Base-by-base conservation (phyloP, 2,888 invertebrate species). In the Julus scandinavius region DNA sequence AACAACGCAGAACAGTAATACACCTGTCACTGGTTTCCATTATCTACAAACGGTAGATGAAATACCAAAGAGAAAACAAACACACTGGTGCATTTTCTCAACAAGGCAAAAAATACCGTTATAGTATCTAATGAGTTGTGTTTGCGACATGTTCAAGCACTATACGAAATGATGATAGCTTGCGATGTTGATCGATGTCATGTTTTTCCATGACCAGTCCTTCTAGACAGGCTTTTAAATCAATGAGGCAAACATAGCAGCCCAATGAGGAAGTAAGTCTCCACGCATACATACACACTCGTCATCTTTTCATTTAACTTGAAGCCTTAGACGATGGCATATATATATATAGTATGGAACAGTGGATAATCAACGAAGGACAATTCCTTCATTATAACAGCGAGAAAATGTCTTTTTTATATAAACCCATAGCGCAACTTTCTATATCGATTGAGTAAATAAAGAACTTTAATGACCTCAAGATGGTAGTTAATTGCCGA, bases 141-240 rank as follows among this genome's bases (percentile, higher is more conserved):
- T 58, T 17, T 15, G 58, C 58, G 58, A 58, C 58, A 58, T 58
- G 58, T 17, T 58, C 58, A 17, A 58, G 58, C 58, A 58, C 58
- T 58, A 58, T 15, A 58, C 58, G 58, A 58, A 58, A 58, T 58
- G 58, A 58, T 58, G 58, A 58, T 58, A 58, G 58, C 58, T 17
- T 2, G 17, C 58, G 58, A 58, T 58, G 58, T 58, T 58, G 58
- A 58, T 58, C 58, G 58, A 58, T 58, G 58, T 58, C 58, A 58
- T 58, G 58, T 58, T 58, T 29, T 50, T 58, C 58, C 58, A 58
- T 17, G 58, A 15, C 58, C 58, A 17, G 58, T 58, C 58, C 58
- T 58, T 58, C 58, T 17, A 17, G 58, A 58, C 58, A 58, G 58
- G 58, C 58, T 58, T 58, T 58, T 58, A 58, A 58, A 58, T 58